These are phyloP conservation scores for Alligator sinensis DNA, from an alignment of 2,113 vertebrate species.

Conservation along the genomic window DNA sequence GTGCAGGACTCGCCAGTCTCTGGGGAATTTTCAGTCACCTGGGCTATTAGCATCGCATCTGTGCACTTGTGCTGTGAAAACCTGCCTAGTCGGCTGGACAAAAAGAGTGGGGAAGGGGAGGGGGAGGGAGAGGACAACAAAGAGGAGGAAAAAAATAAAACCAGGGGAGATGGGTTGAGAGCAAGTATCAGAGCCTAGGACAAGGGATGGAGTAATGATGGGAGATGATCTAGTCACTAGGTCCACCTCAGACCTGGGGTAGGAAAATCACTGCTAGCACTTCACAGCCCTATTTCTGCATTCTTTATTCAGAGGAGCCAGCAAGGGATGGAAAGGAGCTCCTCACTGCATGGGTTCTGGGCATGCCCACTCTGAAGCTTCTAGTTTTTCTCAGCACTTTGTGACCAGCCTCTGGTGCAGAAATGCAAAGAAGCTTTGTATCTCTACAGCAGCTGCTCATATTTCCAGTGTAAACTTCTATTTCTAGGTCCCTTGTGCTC, in stretches of 20 bases:
- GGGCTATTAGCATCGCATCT: background rate
- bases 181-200: background rate
- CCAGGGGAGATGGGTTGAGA: background rate
- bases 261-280: background rate
- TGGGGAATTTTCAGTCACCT: fast-evolving
- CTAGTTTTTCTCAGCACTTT: background rate
- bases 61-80: background rate
- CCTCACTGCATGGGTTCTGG: background rate
- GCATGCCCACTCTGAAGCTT: background rate
- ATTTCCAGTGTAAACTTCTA: background rate
- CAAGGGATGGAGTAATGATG: background rate
- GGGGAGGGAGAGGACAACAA: background rate
- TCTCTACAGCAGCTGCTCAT: background rate
- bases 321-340: fast-evolving
- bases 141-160: background rate
- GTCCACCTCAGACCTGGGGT: background rate
- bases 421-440: background rate
- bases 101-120: background rate
- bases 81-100: background rate
- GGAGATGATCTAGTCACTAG: background rate
- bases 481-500: background rate
- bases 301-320: background rate
- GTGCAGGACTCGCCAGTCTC: background rate
- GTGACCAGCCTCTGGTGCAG: background rate
- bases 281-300: background rate